Percentiles rank a stretch among this genome's conserved stretches.
These are phyloP conservation scores for Eremobia ochroleuca DNA, from an alignment of 2,888 invertebrate species.

Conservation along the genomic window DNA sequence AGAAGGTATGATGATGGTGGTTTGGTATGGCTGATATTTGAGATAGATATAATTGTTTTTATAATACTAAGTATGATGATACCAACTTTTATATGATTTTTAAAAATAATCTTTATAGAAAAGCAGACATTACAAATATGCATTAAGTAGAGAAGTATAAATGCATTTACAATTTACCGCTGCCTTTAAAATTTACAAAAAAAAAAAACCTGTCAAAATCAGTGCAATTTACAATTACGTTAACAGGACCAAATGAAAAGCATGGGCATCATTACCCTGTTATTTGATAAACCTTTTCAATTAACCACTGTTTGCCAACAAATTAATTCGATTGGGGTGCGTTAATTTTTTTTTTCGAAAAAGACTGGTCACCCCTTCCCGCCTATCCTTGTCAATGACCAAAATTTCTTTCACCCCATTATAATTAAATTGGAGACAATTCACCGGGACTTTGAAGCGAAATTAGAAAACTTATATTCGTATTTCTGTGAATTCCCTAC, in stretches of 20 bases:
- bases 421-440: conserved; percentile 76
- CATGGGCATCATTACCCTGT: neutral
- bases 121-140: neutral
- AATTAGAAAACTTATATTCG: conserved; percentile 78
- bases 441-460: conserved; percentile 61
- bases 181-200: neutral
- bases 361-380: conserved; percentile 5
- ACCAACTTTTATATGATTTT: neutral
- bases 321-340: conserved; percentile 42
- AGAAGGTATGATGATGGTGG: neutral
- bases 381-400: conserved; percentile 34
- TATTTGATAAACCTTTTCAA: conserved; percentile 6
- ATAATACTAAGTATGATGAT: neutral
- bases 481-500: conserved; percentile 64
- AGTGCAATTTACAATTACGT: neutral
- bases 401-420: conserved; percentile 55
- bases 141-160: neutral
- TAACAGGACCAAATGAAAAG: neutral
- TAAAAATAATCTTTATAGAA: neutral
- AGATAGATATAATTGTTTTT: neutral
- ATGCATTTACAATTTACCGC: neutral
- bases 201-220: neutral
- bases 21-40: neutral
- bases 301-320: conserved; percentile 39
- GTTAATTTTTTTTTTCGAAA: conserved; percentile 20